Conservation (phyloP, 2,888 invertebrate species). For the Lamproptera curius region DNA sequence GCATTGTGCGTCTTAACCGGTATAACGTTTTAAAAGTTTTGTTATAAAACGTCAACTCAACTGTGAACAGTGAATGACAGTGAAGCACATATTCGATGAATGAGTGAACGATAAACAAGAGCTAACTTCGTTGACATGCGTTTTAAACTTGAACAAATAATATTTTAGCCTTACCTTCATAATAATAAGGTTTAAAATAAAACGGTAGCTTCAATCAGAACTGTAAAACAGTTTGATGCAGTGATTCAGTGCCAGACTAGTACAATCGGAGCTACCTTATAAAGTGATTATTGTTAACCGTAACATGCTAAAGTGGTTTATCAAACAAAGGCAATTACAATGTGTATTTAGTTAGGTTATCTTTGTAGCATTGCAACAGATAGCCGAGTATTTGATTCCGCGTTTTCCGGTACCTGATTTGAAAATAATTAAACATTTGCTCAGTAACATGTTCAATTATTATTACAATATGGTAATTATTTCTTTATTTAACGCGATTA, state of each 20-base stretch:
- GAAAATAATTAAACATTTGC: no score
- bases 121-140: neutral
- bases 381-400: neutral
- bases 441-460: no score
- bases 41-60: no score
- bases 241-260: no score
- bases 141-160: neutral
- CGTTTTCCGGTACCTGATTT: neutral
- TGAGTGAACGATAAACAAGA: conserved; percentile 5
- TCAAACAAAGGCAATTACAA: conserved; percentile 2
- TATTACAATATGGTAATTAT: no score
- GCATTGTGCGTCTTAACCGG: neutral
- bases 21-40: neutral
- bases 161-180: neutral
- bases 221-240: no score
- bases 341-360: neutral
- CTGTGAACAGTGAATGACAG: neutral
- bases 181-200: neutral
- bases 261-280: neutral
- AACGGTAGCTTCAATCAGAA: neutral
- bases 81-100: neutral
- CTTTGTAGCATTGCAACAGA: neutral
- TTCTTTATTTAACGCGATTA: no score
- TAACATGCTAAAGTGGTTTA: conserved; percentile 1
- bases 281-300: neutral